Base-by-base conservation (phyloP, 2,113 vertebrate species). In the Phainopepla nitens region DNA sequence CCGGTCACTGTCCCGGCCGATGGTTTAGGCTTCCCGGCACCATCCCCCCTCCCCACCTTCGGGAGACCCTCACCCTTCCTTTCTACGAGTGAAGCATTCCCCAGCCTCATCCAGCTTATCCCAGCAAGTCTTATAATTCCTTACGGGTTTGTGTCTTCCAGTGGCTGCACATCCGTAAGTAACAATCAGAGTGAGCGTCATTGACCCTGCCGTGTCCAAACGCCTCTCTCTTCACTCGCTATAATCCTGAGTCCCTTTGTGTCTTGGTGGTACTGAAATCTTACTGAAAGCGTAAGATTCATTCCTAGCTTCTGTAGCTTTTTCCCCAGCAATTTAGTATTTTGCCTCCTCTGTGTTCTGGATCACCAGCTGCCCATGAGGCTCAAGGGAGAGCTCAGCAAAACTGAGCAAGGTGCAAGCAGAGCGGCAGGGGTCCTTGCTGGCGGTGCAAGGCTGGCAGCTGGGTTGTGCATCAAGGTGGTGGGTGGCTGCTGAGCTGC, bases 211-310 rank as follows among this genome's bases (percentile, higher is more conserved):
- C 6, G 1, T 3, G 17, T 25, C 35, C 64, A 25, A 44, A 29
- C 0, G 0, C 28, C 56, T 51, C 6, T 51, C 6, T 15, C n/a
- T 33, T 54, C 53, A 33, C 11, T 28, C 2, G 0, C 21, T 42
- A 5, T 21, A 44, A 28, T 28, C 27, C 76, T 9, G 44, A 10
- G 25, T 19, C 15, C 0, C 57, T 45, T 45, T 29, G 15, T 35
- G 49, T 51, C n/a, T 45, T 4, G 6, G 7, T 15, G 8, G 13
- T 13, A 24, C 31, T 22, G 39, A 65, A 53, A 70, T 10, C n/a
- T n/a, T n/a, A n/a, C n/a, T n/a, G n/a, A n/a, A n/a, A 41, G 28
- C 2, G n/a, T 77, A 45, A 69, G 10, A 53, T 35, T 60, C 51
- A 9, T 33, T 86, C 51, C n/a, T 29, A 35, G 44, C 19, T 70